phyloP scores from a whole-genome alignment of 1,140 invertebrate genomes.

The Tetramorium parvispinum region DNA sequence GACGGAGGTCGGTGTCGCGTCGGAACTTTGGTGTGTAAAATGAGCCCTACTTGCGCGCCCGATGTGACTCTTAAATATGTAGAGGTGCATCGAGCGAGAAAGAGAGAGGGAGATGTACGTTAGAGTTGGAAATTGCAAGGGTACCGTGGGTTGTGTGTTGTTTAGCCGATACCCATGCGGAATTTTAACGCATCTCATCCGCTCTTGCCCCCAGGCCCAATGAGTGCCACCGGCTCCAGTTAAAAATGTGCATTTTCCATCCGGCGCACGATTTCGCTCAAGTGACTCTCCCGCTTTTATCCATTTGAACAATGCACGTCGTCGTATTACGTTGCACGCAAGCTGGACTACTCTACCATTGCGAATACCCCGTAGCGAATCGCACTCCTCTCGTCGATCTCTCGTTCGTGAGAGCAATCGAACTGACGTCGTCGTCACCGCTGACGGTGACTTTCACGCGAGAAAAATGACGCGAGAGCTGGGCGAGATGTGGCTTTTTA shows the following conservation, averaged over 20 bases:
- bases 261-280: constrained; percentile 21
- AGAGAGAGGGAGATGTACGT: neutral
- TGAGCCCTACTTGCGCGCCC: constrained; percentile 32
- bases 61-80: constrained; percentile 52
- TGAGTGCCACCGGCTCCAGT: neutral
- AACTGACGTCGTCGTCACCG: neutral
- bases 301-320: constrained; percentile 4
- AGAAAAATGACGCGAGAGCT: constrained; percentile 22
- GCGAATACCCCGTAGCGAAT: neutral
- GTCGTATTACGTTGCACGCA: neutral
- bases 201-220: no score
- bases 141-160: neutral
- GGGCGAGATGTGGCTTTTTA: constrained; percentile 3
- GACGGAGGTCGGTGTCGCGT: neutral
- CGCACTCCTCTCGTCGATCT: neutral
- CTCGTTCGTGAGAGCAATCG: neutral
- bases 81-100: constrained; percentile 1
- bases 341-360: neutral
- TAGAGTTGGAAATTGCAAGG: constrained; percentile 50
- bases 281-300: constrained; percentile 35
- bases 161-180: constrained; percentile 23
- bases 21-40: constrained; percentile 41
- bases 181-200: constrained; percentile 31
- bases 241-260: constrained; percentile 24
- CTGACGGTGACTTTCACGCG: neutral